Conservation (phyloP, 2,797 vertebrate genomes). For the Myotis pilosus region DNA sequence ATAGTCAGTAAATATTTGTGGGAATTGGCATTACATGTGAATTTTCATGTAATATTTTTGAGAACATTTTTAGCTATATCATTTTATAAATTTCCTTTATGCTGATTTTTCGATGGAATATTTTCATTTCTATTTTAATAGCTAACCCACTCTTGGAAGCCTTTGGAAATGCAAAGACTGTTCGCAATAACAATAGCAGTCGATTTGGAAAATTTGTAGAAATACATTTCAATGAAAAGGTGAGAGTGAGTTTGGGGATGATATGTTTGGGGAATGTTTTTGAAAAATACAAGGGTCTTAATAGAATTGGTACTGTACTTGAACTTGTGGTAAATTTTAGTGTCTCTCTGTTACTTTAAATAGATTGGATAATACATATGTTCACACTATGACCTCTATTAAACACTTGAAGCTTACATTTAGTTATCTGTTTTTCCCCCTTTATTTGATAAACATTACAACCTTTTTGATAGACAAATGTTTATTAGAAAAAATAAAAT, state of each 20-base stretch:
- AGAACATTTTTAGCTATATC: slow-evolving; percentile 1
- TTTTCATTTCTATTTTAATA: slow-evolving; percentile 78
- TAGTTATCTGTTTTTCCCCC: not conserved
- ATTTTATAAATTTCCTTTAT: slow-evolving; percentile 37
- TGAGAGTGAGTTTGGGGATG: slow-evolving; percentile 1
- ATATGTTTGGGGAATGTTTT: not conserved
- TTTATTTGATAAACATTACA: slow-evolving; percentile 7
- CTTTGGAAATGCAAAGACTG: slow-evolving; percentile 99
- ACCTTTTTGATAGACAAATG: not conserved
- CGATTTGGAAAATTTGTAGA: slow-evolving; percentile 99
- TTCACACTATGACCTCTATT: not conserved
- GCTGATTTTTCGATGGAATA: slow-evolving; percentile 9
- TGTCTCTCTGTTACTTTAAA: slow-evolving; percentile 1
- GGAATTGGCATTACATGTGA: not conserved
- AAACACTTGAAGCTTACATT: not conserved
- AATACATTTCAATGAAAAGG: slow-evolving; percentile 99
- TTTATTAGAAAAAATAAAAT: slow-evolving; percentile 39
- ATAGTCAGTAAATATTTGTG: not conserved
- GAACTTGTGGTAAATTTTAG: not conserved
- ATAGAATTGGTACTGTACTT: not conserved
- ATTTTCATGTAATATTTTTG: slow-evolving; percentile 45
- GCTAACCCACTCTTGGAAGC: slow-evolving; percentile 98
- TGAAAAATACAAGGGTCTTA: not conserved
- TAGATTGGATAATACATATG: not conserved
- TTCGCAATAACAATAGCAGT: slow-evolving; percentile 99